Evolutionary conservation across 2,888 invertebrate species (phyloP), one percentile per base, ranked within the genome.

Genomic region (Salpingus planirostris): DNA sequence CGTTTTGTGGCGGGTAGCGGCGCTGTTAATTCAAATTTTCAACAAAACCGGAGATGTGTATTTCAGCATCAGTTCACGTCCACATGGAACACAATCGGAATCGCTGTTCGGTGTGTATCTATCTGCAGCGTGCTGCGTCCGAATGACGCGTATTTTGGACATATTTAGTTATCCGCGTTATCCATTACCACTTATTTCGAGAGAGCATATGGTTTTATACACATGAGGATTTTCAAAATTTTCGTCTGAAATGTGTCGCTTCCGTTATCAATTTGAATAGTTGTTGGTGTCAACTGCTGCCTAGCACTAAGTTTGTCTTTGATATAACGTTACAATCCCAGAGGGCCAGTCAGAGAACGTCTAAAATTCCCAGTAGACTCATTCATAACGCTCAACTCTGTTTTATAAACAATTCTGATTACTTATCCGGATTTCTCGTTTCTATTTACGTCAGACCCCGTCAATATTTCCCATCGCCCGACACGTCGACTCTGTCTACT

Each of bases 241-340:
- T 49, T 51, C 48, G 46, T 52, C 49, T 46, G 43, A 54, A 48
- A 48, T 49, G 44, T 28, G 11, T 24, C 8, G 24, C 13, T 18
- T 21, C 18, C 28, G 13, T 21, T 3, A 28, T 21, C 18, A 21
- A 31, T 31, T 29, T 35, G 26, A 33, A 30, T 23, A 40, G 34
- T 49, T 39, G 46, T 53, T 53, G 50, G 64, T 63, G 60, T 57
- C 62, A 62, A 59, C 59, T 60, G 52, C 53, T 56, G 62, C 57
- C 62, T 62, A 60, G 62, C 47, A 63, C 64, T n/a, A n/a, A 47
- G 47, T 52, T 52, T 55, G 53, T 54, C 47, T 50, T 50, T 44
- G 45, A 52, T 55, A 51, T 57, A n/a, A n/a, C n/a, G n/a, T n/a
- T n/a, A n/a, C n/a, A n/a, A n/a, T n/a, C n/a, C n/a, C n/a, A n/a